Base-by-base conservation (phyloP, 2,113 vertebrate species). In the Hiodon tergisus region DNA sequence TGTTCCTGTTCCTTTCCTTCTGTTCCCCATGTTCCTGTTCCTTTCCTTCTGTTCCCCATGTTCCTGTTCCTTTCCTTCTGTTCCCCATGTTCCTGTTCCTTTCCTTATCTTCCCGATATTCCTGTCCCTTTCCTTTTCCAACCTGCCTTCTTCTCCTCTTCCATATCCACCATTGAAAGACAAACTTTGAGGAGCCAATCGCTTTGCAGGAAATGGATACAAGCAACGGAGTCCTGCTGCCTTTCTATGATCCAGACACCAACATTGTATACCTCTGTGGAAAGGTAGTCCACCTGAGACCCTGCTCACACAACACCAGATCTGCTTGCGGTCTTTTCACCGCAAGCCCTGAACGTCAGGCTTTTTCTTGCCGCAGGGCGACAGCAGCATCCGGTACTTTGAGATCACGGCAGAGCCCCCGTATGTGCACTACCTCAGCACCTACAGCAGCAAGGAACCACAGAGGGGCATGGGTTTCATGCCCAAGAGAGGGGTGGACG, bases 381-480 rank as follows among this genome's bases (percentile, higher is more conserved):
- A 98, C 92, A 98, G 97, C 88, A 98, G 97, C 84, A 92, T 98
- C 82, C 92, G 96, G 3, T 98, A 98, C 87, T 98, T 98, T n/a
- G 97, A 98, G 90, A 96, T 98, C 85, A 98, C 96, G 0, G 92
- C 93, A 0, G 96, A 98, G 79, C 89, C 95, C 0, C 97, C 97
- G 0, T 98, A 92, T 3, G 96, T 98, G 80, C 97, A 98, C 82
- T 98, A 98, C 89, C 91, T 98, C 85, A 98, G 86, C 89, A 98
- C 97, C 69, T 98, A 90, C 88, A 96, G 95, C 90, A 97, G 94
- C 88, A 98, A 98, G 84, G 97, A 98, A 86, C 97, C 97, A 0
- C 96, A 98, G 87, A 88, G 96, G 66, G 97, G 96, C 72, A 95
- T 98, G 95, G 97, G 97, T 67, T 98, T 95, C 88, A 98, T 98